Evolutionary conservation across 2,113 vertebrate species (phyloP).

Genomic region (Lophochroa leadbeateri): DNA sequence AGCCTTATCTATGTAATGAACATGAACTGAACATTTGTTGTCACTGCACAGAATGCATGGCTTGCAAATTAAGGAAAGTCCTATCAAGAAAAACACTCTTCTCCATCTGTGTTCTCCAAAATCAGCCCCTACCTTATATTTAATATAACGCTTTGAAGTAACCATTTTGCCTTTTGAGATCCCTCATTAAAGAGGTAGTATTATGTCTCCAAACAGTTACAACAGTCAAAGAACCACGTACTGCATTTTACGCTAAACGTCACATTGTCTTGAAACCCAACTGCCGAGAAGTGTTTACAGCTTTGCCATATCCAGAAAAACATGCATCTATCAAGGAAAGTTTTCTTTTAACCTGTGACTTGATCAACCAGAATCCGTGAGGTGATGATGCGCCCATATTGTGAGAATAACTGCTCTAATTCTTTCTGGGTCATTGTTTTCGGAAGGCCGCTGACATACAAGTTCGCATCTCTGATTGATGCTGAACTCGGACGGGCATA

Average conservation of each 20-base stretch:
- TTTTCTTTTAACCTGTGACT: constrained; percentile 92
- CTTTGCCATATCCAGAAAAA: background rate
- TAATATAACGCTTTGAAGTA: background rate
- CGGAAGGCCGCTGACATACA: constrained; percentile 98
- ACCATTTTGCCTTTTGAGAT: background rate
- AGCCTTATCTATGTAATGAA: background rate
- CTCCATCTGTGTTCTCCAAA: background rate
- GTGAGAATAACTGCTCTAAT: constrained; percentile 98
- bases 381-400: constrained; percentile 99
- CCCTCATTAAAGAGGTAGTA: background rate
- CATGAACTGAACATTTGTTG: background rate
- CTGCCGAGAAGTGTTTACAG: background rate
- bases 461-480: constrained; percentile 97
- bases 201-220: background rate
- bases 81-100: background rate
- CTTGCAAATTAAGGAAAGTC: background rate
- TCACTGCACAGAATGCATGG: background rate
- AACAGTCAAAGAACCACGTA: background rate
- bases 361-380: constrained; percentile 99
- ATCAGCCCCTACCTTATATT: background rate
- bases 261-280: background rate
- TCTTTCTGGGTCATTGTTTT: constrained; percentile 99
- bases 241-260: fast-evolving
- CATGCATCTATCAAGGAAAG: background rate
- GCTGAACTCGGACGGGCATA: constrained; percentile 98